Percentiles rank a stretch among this genome's conserved stretches.
Conservation (phyloP, 2,888 invertebrate genomes). For the Yponomeuta malinellus region DNA sequence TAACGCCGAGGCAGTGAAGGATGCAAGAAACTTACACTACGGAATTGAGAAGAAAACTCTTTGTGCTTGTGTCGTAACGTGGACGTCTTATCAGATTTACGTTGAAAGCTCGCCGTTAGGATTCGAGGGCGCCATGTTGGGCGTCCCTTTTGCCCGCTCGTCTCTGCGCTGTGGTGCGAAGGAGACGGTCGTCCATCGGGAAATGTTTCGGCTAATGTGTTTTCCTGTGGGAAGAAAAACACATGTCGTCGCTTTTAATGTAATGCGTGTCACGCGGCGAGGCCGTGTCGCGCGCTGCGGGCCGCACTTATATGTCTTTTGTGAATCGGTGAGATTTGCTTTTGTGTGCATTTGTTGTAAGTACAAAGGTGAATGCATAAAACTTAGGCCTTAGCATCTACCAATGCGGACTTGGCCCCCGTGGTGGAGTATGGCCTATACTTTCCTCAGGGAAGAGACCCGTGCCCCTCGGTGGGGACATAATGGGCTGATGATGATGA, state of each 20-base stretch:
- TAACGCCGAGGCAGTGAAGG: slow-evolving; percentile 31
- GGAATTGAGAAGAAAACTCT: slow-evolving; percentile 61
- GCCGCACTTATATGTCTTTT: not conserved
- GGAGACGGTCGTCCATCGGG: slow-evolving; percentile 44
- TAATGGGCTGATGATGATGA: too few species aligned
- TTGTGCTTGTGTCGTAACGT: slow-evolving; percentile 69
- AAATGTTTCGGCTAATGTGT: slow-evolving; percentile 72
- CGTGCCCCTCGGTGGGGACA: too few species aligned
- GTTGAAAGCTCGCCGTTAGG: slow-evolving; percentile 72
- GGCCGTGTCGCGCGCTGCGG: slow-evolving; percentile 47
- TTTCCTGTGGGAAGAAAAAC: slow-evolving; percentile 76
- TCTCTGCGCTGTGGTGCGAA: slow-evolving; percentile 29
- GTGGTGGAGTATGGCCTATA: too few species aligned
- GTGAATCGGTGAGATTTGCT: not conserved
- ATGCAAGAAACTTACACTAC: slow-evolving; percentile 27
- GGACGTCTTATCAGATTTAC: slow-evolving; percentile 73
- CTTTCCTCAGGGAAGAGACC: too few species aligned
- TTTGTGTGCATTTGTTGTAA: not conserved
- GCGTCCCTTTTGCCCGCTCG: slow-evolving; percentile 36
- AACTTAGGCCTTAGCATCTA: too few species aligned
- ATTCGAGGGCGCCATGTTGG: slow-evolving; percentile 57
- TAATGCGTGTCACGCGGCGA: slow-evolving; percentile 72
- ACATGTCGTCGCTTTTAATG: slow-evolving; percentile 75
- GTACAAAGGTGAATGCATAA: not conserved
- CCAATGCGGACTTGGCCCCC: too few species aligned